These are phyloP conservation scores for Drosophila asahinai DNA, from an alignment of 1,140 invertebrate species.

Conservation along the genomic window DNA sequence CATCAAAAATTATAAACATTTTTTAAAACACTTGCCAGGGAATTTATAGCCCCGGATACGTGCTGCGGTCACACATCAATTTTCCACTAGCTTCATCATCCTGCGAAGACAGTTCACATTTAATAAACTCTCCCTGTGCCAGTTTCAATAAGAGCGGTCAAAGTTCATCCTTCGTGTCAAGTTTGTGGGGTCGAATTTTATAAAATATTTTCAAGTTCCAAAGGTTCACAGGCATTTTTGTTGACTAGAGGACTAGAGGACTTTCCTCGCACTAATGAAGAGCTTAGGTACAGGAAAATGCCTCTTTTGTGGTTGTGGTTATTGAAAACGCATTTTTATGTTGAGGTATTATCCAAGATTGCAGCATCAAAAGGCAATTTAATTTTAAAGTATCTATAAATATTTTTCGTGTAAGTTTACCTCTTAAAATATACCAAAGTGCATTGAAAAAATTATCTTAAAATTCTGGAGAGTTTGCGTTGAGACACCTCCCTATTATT, in stretches of 20 bases:
- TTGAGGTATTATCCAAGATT: not conserved
- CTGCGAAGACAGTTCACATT: slow-evolving; percentile 47
- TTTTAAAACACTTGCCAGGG: slow-evolving; percentile 75
- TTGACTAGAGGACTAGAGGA: not conserved
- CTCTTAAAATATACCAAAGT: too few species aligned
- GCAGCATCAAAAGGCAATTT: too few species aligned
- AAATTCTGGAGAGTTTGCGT: too few species aligned
- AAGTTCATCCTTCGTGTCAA: slow-evolving; percentile 22
- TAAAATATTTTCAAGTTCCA: not conserved
- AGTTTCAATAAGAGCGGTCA: slow-evolving; percentile 40
- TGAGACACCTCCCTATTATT: too few species aligned
- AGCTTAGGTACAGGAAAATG: not conserved
- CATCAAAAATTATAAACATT: slow-evolving; percentile 79
- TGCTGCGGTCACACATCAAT: slow-evolving; percentile 78
- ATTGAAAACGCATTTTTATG: not conserved
- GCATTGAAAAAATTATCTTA: too few species aligned
- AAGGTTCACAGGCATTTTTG: not conserved
- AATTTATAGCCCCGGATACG: slow-evolving; percentile 75
- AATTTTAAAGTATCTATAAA: too few species aligned
- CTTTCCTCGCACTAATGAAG: not conserved
- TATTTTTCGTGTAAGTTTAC: too few species aligned
- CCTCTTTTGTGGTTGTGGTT: not conserved
- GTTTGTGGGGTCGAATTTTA: slow-evolving; percentile 10
- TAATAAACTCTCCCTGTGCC: slow-evolving; percentile 66
- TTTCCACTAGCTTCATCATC: slow-evolving; percentile 27